A percentile compares a stretch with the other conserved stretches of the same genome.
phyloP scores from a whole-genome alignment of 2,888 invertebrate species.

The Hypena proboscidalis region DNA sequence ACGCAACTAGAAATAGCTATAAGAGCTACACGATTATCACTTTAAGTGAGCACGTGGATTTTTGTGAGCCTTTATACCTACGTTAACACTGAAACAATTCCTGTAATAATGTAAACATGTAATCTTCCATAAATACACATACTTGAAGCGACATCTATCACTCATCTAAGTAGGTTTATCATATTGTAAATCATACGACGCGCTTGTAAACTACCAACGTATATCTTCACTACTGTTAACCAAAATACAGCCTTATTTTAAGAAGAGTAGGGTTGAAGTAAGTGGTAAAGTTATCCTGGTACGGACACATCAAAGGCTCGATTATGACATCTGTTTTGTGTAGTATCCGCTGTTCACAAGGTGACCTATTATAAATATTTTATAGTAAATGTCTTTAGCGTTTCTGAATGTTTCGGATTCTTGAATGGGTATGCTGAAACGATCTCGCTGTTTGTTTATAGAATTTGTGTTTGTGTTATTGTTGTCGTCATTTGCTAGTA shows the following conservation, averaged over 20 bases:
- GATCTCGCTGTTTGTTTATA: background rate
- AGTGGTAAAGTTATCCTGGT: slow-evolving; percentile 15
- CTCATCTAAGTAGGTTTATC: slow-evolving; percentile 62
- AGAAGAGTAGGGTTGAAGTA: background rate
- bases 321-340: slow-evolving; percentile 59
- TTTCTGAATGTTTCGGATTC: slow-evolving; percentile 37
- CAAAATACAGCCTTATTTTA: slow-evolving; percentile 1
- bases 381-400: slow-evolving; percentile 33
- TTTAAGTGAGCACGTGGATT: too few species aligned
- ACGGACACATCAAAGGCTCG: slow-evolving; percentile 51
- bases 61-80: too few species aligned
- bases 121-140: slow-evolving; percentile 6
- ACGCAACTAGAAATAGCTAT: too few species aligned
- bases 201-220: slow-evolving; percentile 27
- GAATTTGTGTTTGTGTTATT: background rate
- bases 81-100: too few species aligned
- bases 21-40: too few species aligned
- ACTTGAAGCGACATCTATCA: slow-evolving; percentile 57
- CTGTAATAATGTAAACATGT: background rate
- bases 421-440: slow-evolving; percentile 9
- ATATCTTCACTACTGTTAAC: background rate
- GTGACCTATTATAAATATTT: slow-evolving; percentile 47
- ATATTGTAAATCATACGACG: slow-evolving; percentile 58
- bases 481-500: background rate
- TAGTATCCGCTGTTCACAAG: slow-evolving; percentile 47